Evolutionary conservation across 1,140 invertebrate species (phyloP).

Genomic region (Augochlora pura): DNA sequence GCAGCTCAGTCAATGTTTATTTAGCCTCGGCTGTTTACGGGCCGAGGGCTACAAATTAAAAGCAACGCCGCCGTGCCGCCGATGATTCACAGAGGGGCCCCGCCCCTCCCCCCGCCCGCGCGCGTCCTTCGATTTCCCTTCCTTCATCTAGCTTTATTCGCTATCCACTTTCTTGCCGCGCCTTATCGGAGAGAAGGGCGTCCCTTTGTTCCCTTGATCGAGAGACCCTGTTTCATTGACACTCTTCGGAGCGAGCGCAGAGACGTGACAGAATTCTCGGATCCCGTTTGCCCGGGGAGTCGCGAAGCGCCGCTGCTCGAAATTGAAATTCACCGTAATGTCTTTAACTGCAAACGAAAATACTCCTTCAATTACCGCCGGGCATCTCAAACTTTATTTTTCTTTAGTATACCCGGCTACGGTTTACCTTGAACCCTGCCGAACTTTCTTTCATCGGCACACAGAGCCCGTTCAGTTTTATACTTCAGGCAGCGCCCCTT

Average conservation of each 20-base stretch:
- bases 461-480: too few relatives aligned
- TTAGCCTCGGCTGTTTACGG: constrained; percentile 58
- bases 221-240: neutral
- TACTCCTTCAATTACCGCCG: neutral
- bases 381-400: too few relatives aligned
- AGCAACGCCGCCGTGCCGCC: constrained; percentile 46
- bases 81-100: constrained; percentile 57
- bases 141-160: constrained; percentile 19
- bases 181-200: neutral
- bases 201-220: neutral
- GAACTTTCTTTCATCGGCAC: too few relatives aligned
- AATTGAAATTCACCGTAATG: neutral
- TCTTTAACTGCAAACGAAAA: neutral
- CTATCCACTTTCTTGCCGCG: constrained; percentile 20
- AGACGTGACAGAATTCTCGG: neutral
- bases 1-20: constrained; percentile 66
- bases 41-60: constrained; percentile 63
- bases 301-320: too few relatives aligned
- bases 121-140: constrained; percentile 49
- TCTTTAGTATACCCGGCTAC: too few relatives aligned
- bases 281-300: neutral
- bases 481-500: too few relatives aligned
- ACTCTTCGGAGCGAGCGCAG: neutral
- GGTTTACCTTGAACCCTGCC: too few relatives aligned
- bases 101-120: too few relatives aligned